Conservation (phyloP, 2,113 vertebrate species). For the Bolborhynchus lineola region DNA sequence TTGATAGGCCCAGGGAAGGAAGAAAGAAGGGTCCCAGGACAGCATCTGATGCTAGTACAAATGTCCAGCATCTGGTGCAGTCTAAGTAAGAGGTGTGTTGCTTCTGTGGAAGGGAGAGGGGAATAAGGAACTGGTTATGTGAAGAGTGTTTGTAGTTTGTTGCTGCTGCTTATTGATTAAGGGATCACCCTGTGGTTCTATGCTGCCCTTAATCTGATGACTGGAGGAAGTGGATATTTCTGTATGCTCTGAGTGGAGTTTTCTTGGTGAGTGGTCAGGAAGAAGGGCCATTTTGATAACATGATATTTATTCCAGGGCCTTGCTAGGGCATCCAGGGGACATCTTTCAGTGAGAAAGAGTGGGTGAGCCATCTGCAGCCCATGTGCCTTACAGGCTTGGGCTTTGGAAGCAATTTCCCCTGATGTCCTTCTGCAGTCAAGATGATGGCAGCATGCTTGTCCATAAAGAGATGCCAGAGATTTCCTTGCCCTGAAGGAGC, state of each 20-base stretch:
- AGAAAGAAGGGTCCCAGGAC: slow-evolving; percentile 69
- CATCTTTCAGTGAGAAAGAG: not conserved
- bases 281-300: not conserved
- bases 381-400: accelerated
- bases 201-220: not conserved
- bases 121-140: not conserved
- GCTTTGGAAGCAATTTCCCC: not conserved
- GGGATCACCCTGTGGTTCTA: not conserved
- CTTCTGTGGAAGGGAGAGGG: not conserved
- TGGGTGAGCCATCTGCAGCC: not conserved
- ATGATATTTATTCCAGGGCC: not conserved
- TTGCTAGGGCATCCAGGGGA: not conserved
- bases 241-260: not conserved
- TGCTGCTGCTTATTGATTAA: slow-evolving; percentile 15
- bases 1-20: slow-evolving; percentile 46
- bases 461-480: not conserved
- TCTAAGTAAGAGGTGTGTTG: slow-evolving; percentile 49
- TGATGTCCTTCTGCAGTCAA: accelerated
- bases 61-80: slow-evolving; percentile 75
- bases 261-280: slow-evolving; percentile 4
- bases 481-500: not conserved
- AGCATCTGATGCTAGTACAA: slow-evolving; percentile 78
- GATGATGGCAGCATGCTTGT: not conserved
- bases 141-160: slow-evolving; percentile 34
- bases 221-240: not conserved